These are phyloP conservation scores for Paracyclopina nana DNA, from an alignment of 1,140 invertebrate genomes.

Conservation along the genomic window DNA sequence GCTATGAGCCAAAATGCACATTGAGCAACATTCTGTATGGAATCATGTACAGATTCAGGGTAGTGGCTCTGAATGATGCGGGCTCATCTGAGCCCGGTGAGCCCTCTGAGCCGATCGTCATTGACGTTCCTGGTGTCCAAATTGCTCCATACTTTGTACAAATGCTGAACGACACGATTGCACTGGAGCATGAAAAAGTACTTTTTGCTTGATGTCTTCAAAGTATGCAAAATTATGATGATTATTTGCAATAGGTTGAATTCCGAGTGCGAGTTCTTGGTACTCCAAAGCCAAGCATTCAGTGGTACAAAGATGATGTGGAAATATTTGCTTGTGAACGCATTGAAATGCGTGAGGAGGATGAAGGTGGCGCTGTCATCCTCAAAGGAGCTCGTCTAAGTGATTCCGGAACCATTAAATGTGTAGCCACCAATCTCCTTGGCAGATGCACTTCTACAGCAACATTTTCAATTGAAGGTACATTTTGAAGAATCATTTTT, in stretches of 20 bases:
- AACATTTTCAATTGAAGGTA: conserved; percentile 12
- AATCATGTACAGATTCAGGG: conserved; percentile 16
- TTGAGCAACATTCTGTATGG: conserved; percentile 15
- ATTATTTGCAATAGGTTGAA: not conserved
- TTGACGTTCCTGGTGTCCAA: conserved; percentile 16
- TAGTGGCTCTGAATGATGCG: conserved; percentile 14
- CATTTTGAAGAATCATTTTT: not conserved
- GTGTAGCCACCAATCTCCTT: conserved; percentile 16
- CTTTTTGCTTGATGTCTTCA: not conserved
- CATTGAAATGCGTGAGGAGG: conserved; percentile 14
- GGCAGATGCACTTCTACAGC: conserved; percentile 2
- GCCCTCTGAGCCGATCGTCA: conserved; percentile 14
- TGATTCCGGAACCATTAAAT: conserved; percentile 13
- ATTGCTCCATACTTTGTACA: conserved; percentile 16
- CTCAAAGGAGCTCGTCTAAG: conserved; percentile 3
- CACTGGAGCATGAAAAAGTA: conserved; percentile 15
- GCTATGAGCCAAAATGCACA: conserved; percentile 15
- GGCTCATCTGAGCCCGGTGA: conserved; percentile 12
- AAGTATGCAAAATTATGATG: not conserved
- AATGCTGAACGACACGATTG: conserved; percentile 15
- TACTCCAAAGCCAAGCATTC: conserved; percentile 13
- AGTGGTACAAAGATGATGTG: conserved; percentile 17
- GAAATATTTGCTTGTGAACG: conserved; percentile 14
- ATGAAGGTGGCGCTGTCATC: conserved; percentile 6
- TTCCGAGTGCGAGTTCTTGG: conserved; percentile 11